Base-by-base conservation (phyloP, 2,113 vertebrate genomes). In the Ancistrus triradiatus region DNA sequence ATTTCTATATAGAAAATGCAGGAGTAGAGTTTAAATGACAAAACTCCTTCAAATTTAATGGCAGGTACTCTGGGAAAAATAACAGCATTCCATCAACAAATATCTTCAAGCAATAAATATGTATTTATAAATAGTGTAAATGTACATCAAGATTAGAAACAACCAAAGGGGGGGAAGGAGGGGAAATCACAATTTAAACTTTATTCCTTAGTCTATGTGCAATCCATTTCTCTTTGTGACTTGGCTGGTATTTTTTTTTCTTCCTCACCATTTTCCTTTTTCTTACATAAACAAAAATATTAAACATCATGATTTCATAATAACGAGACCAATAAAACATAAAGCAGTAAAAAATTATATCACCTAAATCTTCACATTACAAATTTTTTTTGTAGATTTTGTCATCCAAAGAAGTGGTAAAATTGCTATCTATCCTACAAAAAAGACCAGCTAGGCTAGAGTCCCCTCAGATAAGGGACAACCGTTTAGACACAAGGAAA, bases 121-220 rank as follows among this genome's bases (percentile, higher is more conserved):
- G 93, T 90, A 94, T 96, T 96, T 97, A 98, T 97, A 97, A 98
- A 98, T 97, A 97, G 91, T 94, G 91, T 94, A 91, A 95, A 95
- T 95, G 93, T 95, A 96, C 93, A 97, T 92, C 92, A 89, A 93
- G 89, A 95, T 91, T 96, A 91, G 91, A 97, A 98, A 98, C 88
- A 49, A 69, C 42, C 10, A 43, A 62, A 38, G 2, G 53, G 15
- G 7, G 6, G 78, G 79, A 78, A 81, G 78, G 68, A 79, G 68
- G 27, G 73, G 69, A 79, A 93, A 95, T 91, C 90, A 97, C 92
- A 95, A 95, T 90, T 95, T 92, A 91, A 94, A 93, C 84, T 93
- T 91, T 91, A 91, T 92, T 94, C 84, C 90, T 90, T 93, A 89
- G 89, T 93, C 90, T 92, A 90, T 96, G 94, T 96, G 94, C 94